phyloP scores from a whole-genome alignment of 1,140 invertebrate genomes.

The Tetramorium parvispinum region DNA sequence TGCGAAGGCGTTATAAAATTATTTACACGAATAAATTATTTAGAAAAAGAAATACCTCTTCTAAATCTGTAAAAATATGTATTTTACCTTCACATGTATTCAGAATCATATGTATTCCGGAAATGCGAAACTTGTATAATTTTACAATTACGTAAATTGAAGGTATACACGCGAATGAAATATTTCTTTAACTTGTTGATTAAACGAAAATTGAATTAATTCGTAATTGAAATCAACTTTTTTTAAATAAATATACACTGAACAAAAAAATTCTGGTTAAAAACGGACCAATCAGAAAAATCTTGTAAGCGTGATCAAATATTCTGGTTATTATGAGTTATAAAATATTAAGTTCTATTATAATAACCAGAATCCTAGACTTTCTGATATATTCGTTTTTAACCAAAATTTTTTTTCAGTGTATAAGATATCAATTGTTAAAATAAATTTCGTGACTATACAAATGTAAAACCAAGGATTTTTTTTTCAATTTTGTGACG shows the following conservation, averaged over 20 bases:
- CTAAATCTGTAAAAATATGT: background rate
- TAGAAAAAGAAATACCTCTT: constrained; percentile 19
- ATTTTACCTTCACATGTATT: background rate
- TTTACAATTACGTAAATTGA: background rate
- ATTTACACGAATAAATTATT: constrained; percentile 10
- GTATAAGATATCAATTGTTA: background rate
- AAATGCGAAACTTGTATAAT: background rate
- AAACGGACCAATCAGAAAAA: no score
- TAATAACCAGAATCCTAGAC: no score
- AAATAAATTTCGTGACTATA: background rate
- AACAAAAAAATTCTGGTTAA: no score
- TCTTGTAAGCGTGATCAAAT: no score
- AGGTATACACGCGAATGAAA: background rate
- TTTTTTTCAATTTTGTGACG: background rate
- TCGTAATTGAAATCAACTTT: background rate
- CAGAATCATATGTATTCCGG: background rate
- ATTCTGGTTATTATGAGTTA: no score
- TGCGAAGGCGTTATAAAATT: background rate
- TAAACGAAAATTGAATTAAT: background rate
- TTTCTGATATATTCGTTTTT: no score
- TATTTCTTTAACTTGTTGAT: background rate
- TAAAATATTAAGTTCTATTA: no score
- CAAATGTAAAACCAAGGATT: background rate
- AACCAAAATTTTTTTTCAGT: no score
- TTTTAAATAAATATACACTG: background rate